A percentile compares a stretch with the other conserved stretches of the same genome.
Conservation (phyloP, 2,113 vertebrate species). For the Prochilodus magdalenae region DNA sequence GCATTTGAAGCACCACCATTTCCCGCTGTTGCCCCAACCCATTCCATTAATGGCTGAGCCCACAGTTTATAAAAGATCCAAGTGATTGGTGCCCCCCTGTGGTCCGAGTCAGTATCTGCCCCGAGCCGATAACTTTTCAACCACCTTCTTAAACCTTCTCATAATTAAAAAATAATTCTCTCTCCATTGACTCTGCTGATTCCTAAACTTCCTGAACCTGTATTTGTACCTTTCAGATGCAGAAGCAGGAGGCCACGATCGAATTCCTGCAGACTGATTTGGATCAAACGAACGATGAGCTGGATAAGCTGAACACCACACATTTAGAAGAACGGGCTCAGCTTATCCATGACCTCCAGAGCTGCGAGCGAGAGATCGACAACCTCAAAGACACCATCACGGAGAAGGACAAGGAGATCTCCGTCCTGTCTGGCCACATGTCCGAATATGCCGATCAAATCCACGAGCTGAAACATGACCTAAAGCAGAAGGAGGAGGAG, state of each 20-base stretch:
- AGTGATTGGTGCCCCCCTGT: too few species aligned
- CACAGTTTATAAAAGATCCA: too few species aligned
- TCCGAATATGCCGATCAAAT: slow-evolving; percentile 84
- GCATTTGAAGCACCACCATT: too few species aligned
- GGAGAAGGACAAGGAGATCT: slow-evolving; percentile 86
- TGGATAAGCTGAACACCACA: slow-evolving; percentile 84
- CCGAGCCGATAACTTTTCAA: too few species aligned
- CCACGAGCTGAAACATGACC: slow-evolving; percentile 75
- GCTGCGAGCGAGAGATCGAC: slow-evolving; percentile 88
- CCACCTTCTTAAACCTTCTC: too few species aligned
- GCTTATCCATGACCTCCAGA: slow-evolving; percentile 88
- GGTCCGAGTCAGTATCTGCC: too few species aligned
- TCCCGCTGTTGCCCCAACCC: too few species aligned
- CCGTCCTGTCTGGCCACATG: slow-evolving; percentile 72
- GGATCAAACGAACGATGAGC: slow-evolving; percentile 88
- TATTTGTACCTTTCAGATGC: slow-evolving; percentile 64
- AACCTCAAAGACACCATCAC: slow-evolving; percentile 79
- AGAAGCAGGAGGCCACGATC: slow-evolving; percentile 81
- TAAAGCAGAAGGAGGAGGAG: slow-evolving; percentile 82
- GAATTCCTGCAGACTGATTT: slow-evolving; percentile 82
- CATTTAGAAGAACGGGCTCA: slow-evolving; percentile 87
- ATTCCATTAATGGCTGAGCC: too few species aligned
- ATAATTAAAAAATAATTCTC: too few species aligned
- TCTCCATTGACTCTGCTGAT: too few species aligned
- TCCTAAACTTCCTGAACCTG: background rate